phyloP scores from a whole-genome alignment of 2,113 vertebrate genomes.

The Oryzias celebensis region DNA sequence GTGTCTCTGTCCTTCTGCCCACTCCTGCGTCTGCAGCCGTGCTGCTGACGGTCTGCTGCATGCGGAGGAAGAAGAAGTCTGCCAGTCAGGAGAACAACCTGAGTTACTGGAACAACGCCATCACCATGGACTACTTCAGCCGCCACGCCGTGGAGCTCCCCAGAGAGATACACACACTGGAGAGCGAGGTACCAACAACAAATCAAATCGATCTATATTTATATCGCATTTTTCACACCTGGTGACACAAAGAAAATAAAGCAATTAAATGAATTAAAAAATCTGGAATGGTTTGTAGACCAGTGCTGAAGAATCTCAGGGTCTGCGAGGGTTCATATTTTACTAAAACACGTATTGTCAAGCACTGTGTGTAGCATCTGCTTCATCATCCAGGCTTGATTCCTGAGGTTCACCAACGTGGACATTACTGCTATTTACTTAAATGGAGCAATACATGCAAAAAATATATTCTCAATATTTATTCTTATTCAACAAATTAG shows the following conservation, averaged over 20 bases:
- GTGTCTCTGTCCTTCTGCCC: slow-evolving; percentile 7
- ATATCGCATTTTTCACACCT: not conserved
- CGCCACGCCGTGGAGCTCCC: slow-evolving; percentile 94
- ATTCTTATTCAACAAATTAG: too few species aligned
- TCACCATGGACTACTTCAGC: slow-evolving; percentile 99
- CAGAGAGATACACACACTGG: slow-evolving; percentile 92
- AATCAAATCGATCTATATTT: slow-evolving; percentile 23
- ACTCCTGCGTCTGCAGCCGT: slow-evolving; percentile 80
- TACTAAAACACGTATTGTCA: too few species aligned
- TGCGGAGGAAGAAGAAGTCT: slow-evolving; percentile 93
- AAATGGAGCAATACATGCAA: too few species aligned
- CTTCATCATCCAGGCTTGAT: too few species aligned
- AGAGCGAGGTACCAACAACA: slow-evolving; percentile 86
- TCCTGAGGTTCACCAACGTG: too few species aligned
- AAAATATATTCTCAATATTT: too few species aligned
- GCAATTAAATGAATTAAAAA: too few species aligned
- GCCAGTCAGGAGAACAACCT: slow-evolving; percentile 94
- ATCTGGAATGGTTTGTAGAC: too few species aligned
- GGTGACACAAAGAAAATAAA: not conserved
- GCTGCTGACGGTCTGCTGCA: slow-evolving; percentile 94
- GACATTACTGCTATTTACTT: too few species aligned
- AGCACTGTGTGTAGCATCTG: too few species aligned
- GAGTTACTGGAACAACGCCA: slow-evolving; percentile 99
- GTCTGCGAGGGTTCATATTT: too few species aligned
- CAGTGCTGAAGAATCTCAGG: too few species aligned